A percentile compares a stretch with the other conserved stretches of the same genome.
phyloP scores from a whole-genome alignment of 2,113 vertebrate genomes.

The Eptesicus fuscus region DNA sequence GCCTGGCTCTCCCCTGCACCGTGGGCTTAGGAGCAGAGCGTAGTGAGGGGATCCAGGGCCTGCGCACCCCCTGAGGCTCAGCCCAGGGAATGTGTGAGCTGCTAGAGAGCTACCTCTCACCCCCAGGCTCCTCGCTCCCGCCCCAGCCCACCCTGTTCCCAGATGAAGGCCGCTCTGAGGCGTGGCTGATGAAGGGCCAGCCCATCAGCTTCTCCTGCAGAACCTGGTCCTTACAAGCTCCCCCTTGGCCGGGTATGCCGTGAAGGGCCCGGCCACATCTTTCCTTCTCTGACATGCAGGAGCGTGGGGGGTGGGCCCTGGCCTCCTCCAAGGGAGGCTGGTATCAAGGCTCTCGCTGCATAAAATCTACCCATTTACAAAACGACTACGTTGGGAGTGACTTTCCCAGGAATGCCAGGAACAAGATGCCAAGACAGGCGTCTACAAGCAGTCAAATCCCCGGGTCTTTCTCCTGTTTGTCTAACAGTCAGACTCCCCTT shows the following conservation, averaged over 20 bases:
- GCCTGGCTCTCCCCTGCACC: not conserved
- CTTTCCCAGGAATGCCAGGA: not conserved
- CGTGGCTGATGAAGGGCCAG: not conserved
- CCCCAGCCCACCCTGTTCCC: not conserved
- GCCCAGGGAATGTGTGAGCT: not conserved
- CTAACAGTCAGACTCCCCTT: not conserved
- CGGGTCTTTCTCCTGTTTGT: not conserved
- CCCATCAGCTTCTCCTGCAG: not conserved
- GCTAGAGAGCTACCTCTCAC: not conserved
- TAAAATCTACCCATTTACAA: not conserved
- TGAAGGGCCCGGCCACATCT: not conserved
- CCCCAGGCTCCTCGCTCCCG: not conserved
- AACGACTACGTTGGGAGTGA: not conserved
- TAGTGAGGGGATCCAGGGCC: not conserved
- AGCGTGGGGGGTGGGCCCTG: not conserved
- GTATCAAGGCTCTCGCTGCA: not conserved
- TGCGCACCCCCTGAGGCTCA: not conserved
- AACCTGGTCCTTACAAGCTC: not conserved
- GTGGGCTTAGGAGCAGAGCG: not conserved
- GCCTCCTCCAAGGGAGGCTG: not conserved
- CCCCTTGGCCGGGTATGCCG: not conserved
- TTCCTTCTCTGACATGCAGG: not conserved
- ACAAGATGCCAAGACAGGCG: not conserved
- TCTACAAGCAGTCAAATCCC: not conserved
- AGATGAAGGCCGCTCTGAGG: not conserved